phyloP scores from a whole-genome alignment of 2,797 vertebrate genomes.

The Peromyscus eremicus region DNA sequence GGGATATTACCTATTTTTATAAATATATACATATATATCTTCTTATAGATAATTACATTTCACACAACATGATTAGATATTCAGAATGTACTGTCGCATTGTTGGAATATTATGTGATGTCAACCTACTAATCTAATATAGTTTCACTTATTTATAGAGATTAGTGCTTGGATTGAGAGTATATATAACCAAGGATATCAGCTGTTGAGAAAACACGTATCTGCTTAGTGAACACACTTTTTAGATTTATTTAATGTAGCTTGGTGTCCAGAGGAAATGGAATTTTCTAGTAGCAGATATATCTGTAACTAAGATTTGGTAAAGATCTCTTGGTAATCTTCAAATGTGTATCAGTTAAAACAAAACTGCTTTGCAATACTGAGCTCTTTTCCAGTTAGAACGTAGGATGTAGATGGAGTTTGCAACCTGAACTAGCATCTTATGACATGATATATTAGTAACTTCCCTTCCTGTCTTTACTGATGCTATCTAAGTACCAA shows the following conservation, averaged over 20 bases:
- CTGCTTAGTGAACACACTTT: conserved; percentile 64
- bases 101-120: conserved; percentile 80
- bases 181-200: conserved; percentile 67
- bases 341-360: conserved; percentile 66
- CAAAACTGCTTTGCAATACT: conserved; percentile 66
- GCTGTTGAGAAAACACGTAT: conserved; percentile 55
- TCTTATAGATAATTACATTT: conserved; percentile 85
- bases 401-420: neutral
- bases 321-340: neutral
- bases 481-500: neutral
- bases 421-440: neutral
- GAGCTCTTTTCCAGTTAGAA: conserved; percentile 32
- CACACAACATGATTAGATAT: conserved; percentile 81
- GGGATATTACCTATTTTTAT: conserved; percentile 90
- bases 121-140: conserved; percentile 62
- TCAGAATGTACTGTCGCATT: conserved; percentile 80
- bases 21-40: conserved; percentile 87
- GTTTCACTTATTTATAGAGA: conserved; percentile 63
- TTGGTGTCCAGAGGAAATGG: conserved; percentile 54
- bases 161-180: conserved; percentile 59
- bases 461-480: neutral
- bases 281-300: conserved; percentile 53
- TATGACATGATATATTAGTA: neutral
- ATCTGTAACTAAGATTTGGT: conserved; percentile 48
- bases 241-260: conserved; percentile 65